Percentiles rank a stretch among this genome's conserved stretches.
Conservation (phyloP, 1,140 invertebrate species). For the Aleiodes sp. region DNA sequence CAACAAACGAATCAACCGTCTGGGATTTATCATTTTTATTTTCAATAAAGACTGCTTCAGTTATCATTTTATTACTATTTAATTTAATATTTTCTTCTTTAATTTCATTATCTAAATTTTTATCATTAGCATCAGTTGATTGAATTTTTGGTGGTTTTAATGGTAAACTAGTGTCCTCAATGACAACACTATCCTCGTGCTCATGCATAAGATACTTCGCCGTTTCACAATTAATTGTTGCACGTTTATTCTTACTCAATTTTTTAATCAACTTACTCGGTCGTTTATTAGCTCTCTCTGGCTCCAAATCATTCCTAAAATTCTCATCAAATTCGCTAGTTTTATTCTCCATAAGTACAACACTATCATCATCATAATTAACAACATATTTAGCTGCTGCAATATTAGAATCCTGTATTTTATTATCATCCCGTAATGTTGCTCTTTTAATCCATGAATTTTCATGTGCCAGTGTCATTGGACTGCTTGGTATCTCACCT, state of each 20-base stretch:
- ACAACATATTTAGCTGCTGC: constrained; percentile 58
- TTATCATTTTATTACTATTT: not conserved
- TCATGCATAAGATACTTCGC: constrained; percentile 43
- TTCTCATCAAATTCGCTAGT: constrained; percentile 6
- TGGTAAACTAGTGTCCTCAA: constrained; percentile 37
- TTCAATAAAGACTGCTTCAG: constrained; percentile 32
- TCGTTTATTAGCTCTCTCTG: constrained; percentile 20
- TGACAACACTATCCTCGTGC: constrained; percentile 44
- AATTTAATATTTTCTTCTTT: not conserved
- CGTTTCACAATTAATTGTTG: not conserved
- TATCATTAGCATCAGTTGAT: not conserved
- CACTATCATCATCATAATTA: constrained; percentile 57
- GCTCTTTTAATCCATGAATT: constrained; percentile 44
- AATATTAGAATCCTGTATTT: constrained; percentile 38
- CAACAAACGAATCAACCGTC: constrained; percentile 28
- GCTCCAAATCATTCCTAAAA: not conserved
- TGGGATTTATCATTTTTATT: constrained; percentile 9
- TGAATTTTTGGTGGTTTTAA: not conserved
- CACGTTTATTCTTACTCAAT: constrained; percentile 7
- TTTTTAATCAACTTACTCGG: not conserved
- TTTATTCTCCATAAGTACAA: constrained; percentile 57
- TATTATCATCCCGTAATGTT: constrained; percentile 19
- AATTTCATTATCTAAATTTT: not conserved
- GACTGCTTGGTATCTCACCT: constrained; percentile 60
- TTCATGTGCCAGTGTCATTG: constrained; percentile 57